Conservation (phyloP, 2,888 invertebrate genomes). For the Dryocosmus kuriphilus region DNA sequence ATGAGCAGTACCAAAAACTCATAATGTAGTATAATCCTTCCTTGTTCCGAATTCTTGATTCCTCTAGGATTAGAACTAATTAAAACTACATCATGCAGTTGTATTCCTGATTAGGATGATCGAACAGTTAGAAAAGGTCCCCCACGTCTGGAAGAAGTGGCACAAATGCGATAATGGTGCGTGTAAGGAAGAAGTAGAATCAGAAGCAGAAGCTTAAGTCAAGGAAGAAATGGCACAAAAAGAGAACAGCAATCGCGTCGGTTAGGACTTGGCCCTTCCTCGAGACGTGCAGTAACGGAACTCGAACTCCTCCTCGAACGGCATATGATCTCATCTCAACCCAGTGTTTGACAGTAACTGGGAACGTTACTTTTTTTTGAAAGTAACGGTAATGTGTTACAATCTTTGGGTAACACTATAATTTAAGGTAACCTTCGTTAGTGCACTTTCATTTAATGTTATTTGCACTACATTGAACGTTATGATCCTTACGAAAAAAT, state of each 20-base stretch:
- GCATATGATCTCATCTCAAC: conserved; percentile 40
- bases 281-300: conserved; percentile 64
- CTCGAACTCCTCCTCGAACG: conserved; percentile 53
- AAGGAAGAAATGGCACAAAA: conserved; percentile 48
- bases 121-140: conserved; percentile 26
- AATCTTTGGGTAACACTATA: too few species aligned
- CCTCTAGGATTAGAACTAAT: background rate
- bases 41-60: background rate
- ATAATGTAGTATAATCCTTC: background rate
- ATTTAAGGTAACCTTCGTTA: too few species aligned
- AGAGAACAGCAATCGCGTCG: conserved; percentile 53
- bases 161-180: conserved; percentile 31
- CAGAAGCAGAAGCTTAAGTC: background rate
- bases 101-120: conserved; percentile 37
- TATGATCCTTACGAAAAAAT: too few species aligned
- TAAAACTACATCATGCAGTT: background rate
- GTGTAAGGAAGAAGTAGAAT: background rate
- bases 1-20: background rate
- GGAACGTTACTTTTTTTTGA: too few species aligned
- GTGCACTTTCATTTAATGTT: too few species aligned
- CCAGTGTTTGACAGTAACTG: too few species aligned
- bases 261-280: conserved; percentile 69
- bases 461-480: too few species aligned
- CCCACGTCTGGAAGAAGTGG: conserved; percentile 7
- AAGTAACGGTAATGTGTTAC: too few species aligned